Evolutionary conservation across 2,113 vertebrate species (phyloP).

Genomic region (Ciconia stormi): DNA sequence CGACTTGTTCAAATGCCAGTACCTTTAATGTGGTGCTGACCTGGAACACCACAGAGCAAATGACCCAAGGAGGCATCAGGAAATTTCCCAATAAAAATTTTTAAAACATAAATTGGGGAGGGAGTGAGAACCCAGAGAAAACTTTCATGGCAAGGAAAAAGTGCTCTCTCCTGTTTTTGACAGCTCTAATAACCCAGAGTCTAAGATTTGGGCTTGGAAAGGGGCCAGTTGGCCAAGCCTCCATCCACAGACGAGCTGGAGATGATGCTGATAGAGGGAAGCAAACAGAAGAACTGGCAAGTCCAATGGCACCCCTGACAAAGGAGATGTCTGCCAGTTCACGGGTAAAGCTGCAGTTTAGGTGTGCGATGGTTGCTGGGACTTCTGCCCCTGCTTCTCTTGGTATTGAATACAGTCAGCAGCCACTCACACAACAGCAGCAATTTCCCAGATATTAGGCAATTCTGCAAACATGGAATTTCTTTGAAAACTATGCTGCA

Average conservation of each 20-base stretch:
- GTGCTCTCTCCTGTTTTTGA: background rate
- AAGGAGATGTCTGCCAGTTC: background rate
- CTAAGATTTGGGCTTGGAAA: constrained; percentile 54
- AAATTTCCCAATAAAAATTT: background rate
- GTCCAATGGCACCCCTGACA: background rate
- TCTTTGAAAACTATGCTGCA: background rate
- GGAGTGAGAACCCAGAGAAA: background rate
- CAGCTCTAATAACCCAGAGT: constrained; percentile 36
- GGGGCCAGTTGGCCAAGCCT: constrained; percentile 27
- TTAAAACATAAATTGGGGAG: background rate
- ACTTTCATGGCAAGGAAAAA: background rate
- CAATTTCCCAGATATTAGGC: background rate
- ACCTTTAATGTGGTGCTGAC: background rate
- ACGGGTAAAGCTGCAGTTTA: background rate
- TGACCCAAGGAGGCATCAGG: background rate
- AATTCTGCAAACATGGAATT: background rate
- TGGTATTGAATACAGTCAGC: background rate
- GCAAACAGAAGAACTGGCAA: constrained; percentile 37
- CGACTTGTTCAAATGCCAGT: background rate
- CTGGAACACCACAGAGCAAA: background rate
- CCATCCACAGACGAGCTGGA: constrained; percentile 4
- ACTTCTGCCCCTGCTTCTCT: background rate
- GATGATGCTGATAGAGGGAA: constrained; percentile 33
- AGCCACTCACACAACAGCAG: background rate
- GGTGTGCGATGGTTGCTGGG: background rate